These are phyloP conservation scores for Altica lythri DNA, from an alignment of 2,888 invertebrate species.

Conservation along the genomic window DNA sequence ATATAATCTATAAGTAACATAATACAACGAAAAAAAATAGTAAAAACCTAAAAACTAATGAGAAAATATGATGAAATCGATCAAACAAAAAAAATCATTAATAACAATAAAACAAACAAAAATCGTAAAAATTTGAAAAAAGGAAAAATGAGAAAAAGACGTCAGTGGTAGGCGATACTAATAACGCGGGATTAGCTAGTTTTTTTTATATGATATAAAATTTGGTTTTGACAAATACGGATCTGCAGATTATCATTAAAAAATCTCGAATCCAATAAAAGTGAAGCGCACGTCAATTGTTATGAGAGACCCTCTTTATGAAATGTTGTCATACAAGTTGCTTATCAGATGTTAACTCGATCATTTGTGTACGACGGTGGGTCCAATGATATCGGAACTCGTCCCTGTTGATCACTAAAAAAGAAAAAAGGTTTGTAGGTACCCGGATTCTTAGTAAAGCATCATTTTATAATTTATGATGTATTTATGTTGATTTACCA, in stretches of 20 bases:
- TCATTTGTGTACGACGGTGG: constrained; percentile 26
- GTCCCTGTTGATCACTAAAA: constrained; percentile 12
- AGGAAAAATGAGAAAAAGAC: no score
- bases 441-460: constrained; percentile 12
- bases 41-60: no score
- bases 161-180: no score
- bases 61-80: no score
- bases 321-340: constrained; percentile 56
- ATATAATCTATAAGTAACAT: no score
- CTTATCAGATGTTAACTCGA: constrained; percentile 52
- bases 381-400: constrained; percentile 35
- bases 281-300: constrained; percentile 50
- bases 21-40: no score
- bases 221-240: constrained; percentile 23
- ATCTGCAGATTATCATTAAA: constrained; percentile 45
- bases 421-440: constrained; percentile 13
- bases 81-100: no score
- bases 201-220: not conserved
- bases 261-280: constrained; percentile 47
- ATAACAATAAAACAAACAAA: no score
- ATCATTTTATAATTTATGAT: no score
- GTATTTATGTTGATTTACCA: no score
- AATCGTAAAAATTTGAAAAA: no score
- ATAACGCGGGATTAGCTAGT: no score
- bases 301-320: constrained; percentile 52